phyloP scores from a whole-genome alignment of 2,888 invertebrate species.

The Drosophila mettleri region DNA sequence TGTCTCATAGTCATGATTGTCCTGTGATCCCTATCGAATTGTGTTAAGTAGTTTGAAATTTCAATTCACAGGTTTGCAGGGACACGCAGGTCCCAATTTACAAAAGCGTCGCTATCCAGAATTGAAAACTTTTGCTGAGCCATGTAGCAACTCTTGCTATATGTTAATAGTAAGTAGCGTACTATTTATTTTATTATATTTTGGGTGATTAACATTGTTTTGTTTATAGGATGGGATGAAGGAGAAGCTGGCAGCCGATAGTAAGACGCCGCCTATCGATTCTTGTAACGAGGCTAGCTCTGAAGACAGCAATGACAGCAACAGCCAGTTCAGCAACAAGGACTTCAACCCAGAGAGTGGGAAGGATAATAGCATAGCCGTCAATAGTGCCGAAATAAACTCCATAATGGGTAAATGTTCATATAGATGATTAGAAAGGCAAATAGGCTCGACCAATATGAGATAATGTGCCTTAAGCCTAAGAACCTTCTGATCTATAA shows the following conservation, averaged over 20 bases:
- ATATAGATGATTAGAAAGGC: not conserved
- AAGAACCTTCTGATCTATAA: not conserved
- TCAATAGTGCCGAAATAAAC: slow-evolving; percentile 84
- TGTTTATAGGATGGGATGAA: slow-evolving; percentile 91
- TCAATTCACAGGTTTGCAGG: slow-evolving; percentile 90
- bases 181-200: not conserved
- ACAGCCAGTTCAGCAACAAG: slow-evolving; percentile 89
- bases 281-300: slow-evolving; percentile 97
- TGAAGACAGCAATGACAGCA: slow-evolving; percentile 96
- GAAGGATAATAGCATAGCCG: slow-evolving; percentile 81
- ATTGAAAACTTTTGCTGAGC: slow-evolving; percentile 92
- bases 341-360: slow-evolving; percentile 83
- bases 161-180: slow-evolving; percentile 90
- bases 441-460: not conserved
- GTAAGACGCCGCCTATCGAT: slow-evolving; percentile 89
- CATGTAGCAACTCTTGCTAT: slow-evolving; percentile 95
- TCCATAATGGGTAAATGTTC: slow-evolving; percentile 82
- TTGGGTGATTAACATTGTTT: not conserved
- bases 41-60: slow-evolving; percentile 5
- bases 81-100: slow-evolving; percentile 95
- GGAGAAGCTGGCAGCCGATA: slow-evolving; percentile 90
- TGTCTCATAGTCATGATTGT: slow-evolving; percentile 53
- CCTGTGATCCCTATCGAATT: not conserved
- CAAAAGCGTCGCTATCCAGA: slow-evolving; percentile 95
- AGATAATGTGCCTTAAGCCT: not conserved